phyloP scores from a whole-genome alignment of 2,797 vertebrate species.

The Phylloscopus collybita region DNA sequence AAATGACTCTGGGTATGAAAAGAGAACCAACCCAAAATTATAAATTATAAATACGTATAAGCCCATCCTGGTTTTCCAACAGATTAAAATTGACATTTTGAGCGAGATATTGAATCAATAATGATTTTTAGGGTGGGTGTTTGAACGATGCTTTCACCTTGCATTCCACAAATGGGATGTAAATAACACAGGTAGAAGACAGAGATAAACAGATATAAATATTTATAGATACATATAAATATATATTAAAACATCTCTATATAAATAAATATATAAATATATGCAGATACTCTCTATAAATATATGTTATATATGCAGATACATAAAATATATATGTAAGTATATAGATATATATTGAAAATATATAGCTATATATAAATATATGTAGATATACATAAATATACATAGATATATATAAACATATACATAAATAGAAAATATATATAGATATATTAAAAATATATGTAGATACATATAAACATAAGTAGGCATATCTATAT shows the following conservation, averaged over 20 bases:
- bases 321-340: no score
- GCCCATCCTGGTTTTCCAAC: neutral
- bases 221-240: neutral
- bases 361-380: neutral
- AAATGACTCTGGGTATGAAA: neutral
- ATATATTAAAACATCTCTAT: neutral
- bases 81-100: constrained; percentile 24
- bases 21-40: neutral
- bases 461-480: no score
- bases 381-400: neutral
- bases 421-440: neutral
- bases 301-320: neutral
- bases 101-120: neutral
- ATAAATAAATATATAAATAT: neutral
- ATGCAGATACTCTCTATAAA: neutral
- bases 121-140: neutral
- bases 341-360: neutral
- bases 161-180: neutral
- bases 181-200: neutral
- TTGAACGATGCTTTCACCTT: neutral
- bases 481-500: no score
- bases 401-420: neutral
- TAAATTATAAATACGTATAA: neutral
- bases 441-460: neutral
- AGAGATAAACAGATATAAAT: neutral